Evolutionary conservation across 1,140 invertebrate genomes (phyloP).

Genomic region (Oncopeltus fasciatus): DNA sequence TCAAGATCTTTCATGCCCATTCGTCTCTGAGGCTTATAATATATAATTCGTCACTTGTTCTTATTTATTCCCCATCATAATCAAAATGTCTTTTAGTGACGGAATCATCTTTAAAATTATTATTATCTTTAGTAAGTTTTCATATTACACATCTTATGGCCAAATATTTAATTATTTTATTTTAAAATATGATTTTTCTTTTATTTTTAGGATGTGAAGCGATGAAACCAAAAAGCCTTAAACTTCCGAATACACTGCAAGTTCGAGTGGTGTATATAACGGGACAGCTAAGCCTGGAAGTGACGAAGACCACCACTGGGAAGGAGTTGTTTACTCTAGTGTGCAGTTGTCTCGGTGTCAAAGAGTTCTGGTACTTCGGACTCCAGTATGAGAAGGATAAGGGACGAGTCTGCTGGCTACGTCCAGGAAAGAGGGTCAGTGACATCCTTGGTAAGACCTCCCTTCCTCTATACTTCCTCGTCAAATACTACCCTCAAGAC

Average conservation of each 20-base stretch:
- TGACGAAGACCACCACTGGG: constrained; percentile 22
- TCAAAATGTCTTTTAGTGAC: too few species aligned
- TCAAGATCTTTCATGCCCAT: too few species aligned
- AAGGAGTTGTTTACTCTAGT: constrained; percentile 27
- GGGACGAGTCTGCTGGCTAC: constrained; percentile 28
- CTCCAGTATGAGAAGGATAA: constrained; percentile 26
- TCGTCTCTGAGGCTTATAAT: too few species aligned
- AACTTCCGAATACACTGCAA: not conserved
- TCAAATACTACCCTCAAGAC: constrained; percentile 32
- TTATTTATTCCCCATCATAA: too few species aligned
- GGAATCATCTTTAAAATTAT: too few species aligned
- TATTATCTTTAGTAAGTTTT: too few species aligned
- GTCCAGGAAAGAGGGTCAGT: constrained; percentile 29
- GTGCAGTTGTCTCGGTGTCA: constrained; percentile 28
- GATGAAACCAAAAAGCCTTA: not conserved
- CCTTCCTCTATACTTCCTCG: constrained; percentile 25
- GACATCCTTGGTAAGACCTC: constrained; percentile 11
- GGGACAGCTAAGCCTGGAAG: constrained; percentile 11
- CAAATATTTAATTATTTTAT: too few species aligned
- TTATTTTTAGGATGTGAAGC: not conserved
- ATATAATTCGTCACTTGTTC: too few species aligned
- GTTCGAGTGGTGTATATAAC: constrained; percentile 3
- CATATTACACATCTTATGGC: too few species aligned
- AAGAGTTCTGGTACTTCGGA: constrained; percentile 30
- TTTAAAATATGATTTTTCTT: too few species aligned